These are phyloP conservation scores for Exocentrus adspersus DNA, from an alignment of 2,888 invertebrate species.

Conservation along the genomic window DNA sequence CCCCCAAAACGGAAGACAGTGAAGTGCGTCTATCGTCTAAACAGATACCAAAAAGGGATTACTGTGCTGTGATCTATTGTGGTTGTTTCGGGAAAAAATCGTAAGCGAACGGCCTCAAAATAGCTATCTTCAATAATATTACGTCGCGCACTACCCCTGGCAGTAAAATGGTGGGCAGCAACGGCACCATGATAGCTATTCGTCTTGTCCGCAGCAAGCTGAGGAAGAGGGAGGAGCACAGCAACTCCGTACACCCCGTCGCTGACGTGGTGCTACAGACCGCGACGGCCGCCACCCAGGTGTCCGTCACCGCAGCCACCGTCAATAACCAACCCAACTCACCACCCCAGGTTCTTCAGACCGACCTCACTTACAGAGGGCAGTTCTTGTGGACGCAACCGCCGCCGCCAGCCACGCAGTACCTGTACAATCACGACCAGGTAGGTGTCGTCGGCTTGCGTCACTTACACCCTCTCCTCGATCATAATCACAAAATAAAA, in stretches of 20 bases:
- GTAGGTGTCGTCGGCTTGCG: constrained; percentile 67
- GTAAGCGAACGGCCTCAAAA: constrained; percentile 55
- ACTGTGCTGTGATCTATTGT: constrained; percentile 38
- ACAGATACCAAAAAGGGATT: constrained; percentile 40
- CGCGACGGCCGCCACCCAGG: constrained; percentile 61
- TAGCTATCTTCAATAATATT: constrained; percentile 62
- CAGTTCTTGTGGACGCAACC: constrained; percentile 87
- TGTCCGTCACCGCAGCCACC: constrained; percentile 23
- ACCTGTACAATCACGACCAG: constrained; percentile 83
- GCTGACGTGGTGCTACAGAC: constrained; percentile 68
- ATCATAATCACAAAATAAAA: not conserved
- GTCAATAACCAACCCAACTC: constrained; percentile 48
- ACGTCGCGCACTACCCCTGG: constrained; percentile 52
- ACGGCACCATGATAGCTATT: constrained; percentile 87
- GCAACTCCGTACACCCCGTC: constrained; percentile 73
- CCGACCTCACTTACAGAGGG: constrained; percentile 73
- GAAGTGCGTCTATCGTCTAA: constrained; percentile 24
- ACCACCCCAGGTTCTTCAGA: constrained; percentile 60
- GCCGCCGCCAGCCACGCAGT: constrained; percentile 75
- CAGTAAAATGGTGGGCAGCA: constrained; percentile 82
- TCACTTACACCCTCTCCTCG: not conserved
- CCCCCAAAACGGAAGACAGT: constrained; percentile 17
- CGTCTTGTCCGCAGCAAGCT: constrained; percentile 92
- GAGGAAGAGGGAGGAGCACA: constrained; percentile 84
- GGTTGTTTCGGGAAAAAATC: not conserved